These are phyloP conservation scores for Tauraco erythrolophus DNA, from an alignment of 2,113 vertebrate species.

Conservation along the genomic window DNA sequence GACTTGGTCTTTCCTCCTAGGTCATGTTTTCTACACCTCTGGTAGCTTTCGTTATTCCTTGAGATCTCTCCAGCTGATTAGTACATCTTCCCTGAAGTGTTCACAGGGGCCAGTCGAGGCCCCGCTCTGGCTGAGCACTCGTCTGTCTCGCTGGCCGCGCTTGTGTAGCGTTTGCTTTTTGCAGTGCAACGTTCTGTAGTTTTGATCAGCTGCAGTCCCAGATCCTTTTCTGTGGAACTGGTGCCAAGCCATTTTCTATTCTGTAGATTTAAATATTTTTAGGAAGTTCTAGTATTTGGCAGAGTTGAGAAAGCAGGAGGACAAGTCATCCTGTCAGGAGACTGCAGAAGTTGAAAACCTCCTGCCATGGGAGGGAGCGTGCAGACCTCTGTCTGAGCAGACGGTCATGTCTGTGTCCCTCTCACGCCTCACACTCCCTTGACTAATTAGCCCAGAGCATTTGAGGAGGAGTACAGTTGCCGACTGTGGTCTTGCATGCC, in stretches of 20 bases:
- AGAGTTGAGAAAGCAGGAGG: not conserved
- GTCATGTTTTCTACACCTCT: not conserved
- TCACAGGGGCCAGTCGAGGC: not conserved
- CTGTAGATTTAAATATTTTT: not conserved
- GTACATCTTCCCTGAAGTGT: not conserved
- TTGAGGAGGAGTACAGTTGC: not conserved
- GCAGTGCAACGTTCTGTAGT: accelerated
- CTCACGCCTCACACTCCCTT: not conserved
- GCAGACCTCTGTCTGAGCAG: not conserved
- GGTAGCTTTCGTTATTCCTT: not conserved
- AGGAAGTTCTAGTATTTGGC: not conserved
- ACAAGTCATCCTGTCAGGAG: not conserved
- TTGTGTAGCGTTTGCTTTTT: not conserved
- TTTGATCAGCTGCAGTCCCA: not conserved
- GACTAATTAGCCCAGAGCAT: not conserved
- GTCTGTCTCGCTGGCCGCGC: accelerated
- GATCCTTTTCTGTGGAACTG: not conserved
- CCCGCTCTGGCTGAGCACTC: accelerated
- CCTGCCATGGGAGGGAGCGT: accelerated
- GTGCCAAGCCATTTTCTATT: not conserved
- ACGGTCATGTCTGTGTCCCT: not conserved
- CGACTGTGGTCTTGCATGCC: not conserved
- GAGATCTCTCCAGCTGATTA: not conserved
- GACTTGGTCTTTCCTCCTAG: not conserved
- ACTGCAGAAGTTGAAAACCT: not conserved